phyloP scores from a whole-genome alignment of 2,797 vertebrate species.

The Ispidina lecontei region DNA sequence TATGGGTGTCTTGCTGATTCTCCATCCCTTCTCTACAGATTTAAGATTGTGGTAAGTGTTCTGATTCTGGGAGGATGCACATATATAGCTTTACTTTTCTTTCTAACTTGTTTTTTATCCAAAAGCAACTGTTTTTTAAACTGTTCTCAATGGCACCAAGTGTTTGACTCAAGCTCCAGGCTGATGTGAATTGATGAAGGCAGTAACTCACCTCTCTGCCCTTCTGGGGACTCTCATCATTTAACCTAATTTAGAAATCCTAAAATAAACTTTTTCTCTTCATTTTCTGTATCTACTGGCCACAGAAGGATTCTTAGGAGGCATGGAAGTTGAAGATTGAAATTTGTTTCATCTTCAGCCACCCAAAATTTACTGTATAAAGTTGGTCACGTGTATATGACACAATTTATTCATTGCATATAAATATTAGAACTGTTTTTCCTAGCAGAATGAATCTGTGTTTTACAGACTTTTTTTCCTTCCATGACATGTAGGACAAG shows the following conservation, averaged over 20 bases:
- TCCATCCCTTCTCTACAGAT: conserved; percentile 88
- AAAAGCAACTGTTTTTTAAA: background rate
- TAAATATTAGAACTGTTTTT: background rate
- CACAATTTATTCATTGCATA: background rate
- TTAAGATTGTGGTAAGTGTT: conserved; percentile 92
- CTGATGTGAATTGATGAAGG: background rate
- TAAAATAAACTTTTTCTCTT: background rate
- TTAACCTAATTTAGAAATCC: background rate
- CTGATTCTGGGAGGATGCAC: background rate
- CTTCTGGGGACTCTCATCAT: background rate
- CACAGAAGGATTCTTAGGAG: background rate
- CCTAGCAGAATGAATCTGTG: background rate
- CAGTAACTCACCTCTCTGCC: background rate
- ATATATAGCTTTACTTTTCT: background rate
- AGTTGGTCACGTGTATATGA: background rate
- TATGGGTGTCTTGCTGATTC: conserved; percentile 94
- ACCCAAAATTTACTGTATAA: background rate
- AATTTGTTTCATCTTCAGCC: background rate
- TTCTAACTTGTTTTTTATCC: background rate
- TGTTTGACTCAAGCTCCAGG: background rate
- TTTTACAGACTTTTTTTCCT: background rate
- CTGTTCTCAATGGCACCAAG: accelerated
- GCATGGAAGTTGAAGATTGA: background rate
- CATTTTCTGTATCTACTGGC: accelerated
- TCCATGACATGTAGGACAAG: conserved; percentile 84